Evolutionary conservation across 2,113 vertebrate species (phyloP), one percentile per base, ranked within the genome.

Genomic region (Morone chrysops): DNA sequence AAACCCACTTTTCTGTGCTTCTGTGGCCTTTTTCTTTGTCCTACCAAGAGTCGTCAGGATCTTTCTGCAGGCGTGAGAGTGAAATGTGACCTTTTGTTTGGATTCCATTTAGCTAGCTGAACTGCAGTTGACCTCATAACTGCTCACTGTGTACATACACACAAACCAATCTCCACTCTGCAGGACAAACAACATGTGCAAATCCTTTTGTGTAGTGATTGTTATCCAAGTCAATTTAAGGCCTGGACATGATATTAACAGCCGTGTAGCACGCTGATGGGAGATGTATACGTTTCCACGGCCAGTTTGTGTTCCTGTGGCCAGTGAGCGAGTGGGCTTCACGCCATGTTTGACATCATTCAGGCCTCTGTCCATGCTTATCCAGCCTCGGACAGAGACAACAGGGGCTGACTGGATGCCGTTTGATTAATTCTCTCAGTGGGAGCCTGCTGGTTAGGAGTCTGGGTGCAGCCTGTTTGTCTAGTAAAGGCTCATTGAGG

Each of bases 271-370:
- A 17, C 80, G 66, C 78, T 87, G 84, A 90, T 87, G 81, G 82
- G 67, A 89, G 56, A 78, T 75, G 82, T 74, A 72, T 75, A 87
- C 31, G 16, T 68, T 81, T 74, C 53, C 62, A 50, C 25, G 13
- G 78, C 66, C 75, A 67, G 36, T 85, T 78, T 76, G 78, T 74
- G 70, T 60, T 83, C 74, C 87, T 84, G 75, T 68, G 60, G 78
- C 43, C 81, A 59, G 53, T 5, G 50, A 72, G 71, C 50, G n/a
- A 43, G 67, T 61, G 80, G 85, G 87, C 66, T 45, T 70, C 40
- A 67, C 3, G 87, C 83, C 89, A 86, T 85, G 80, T 83, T 88
- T 88, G 88, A 91, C 82, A 83, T 91, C 80, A 81, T 70, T 82
- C 12, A 71, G 53, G 45, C 75, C 50, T 80, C 8, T 17, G 38